Evolutionary conservation across 2,888 invertebrate genomes (phyloP), one percentile per base, ranked within the genome.

Genomic region (Eupithecia inturbata): DNA sequence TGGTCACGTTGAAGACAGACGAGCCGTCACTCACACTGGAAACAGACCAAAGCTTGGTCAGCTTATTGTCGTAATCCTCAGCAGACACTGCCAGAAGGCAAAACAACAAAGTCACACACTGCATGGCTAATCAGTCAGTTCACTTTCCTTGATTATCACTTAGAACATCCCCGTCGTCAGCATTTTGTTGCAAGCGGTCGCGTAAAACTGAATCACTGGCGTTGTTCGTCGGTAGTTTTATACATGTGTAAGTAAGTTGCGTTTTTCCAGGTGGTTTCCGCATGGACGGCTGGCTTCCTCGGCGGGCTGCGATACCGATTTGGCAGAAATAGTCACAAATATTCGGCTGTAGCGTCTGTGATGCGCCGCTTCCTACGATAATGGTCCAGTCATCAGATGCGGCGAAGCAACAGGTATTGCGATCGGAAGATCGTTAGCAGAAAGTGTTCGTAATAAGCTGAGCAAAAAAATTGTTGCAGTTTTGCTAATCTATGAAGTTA

Each of bases 181-280:
- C 88, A 93, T 94, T 93, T 92, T 93, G 91, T 90, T 84, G 83
- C 93, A 89, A 93, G 91, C 90, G 92, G 88, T 91, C 92, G 92
- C 91, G 92, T 85, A 89, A 90, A 92, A 94, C 94, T 94, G 94
- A 93, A 90, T 92, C 90, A 89, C 89, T 87, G 82, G 90, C 84
- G 90, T 87, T 88, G 85, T 77, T 77, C 82, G 86, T 83, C 89
- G 91, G 88, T 92, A 91, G 93, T 94, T 94, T 91, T 94, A 94
- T 94, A 94, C 92, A 92, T 89, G 92, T 91, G 91, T 91, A 81
- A 82, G 85, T 90, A 84, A 91, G 83, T 92, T 91, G 91, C 93
- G 92, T 92, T 92, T 93, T 92, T 90, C 92, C 92, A 83, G 91
- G 83, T 83, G 80, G 77, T 90, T 91, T 89, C 91, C 92, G 94